Evolutionary conservation across 2,113 vertebrate species (phyloP), one percentile per base, ranked within the genome.

Genomic region (Protobothrops flavoviridis): DNA sequence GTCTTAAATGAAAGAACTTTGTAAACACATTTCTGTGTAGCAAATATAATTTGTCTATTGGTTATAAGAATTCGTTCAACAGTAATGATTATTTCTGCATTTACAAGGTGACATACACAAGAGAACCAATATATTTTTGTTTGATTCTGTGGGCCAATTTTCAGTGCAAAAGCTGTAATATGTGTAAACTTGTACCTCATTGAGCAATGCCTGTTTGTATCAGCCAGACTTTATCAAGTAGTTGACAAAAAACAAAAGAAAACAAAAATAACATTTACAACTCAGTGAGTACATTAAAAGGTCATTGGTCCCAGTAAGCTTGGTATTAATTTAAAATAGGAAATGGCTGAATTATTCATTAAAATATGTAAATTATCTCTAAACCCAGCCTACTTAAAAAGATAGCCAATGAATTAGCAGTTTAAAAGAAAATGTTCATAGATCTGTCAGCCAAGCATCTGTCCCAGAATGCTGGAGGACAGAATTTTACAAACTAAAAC

Each of bases 31-130:
- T 45, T 90, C 92, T 88, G 89, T 85, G 88, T 92, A 85, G 50
- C 39, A 57, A 94, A 95, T 95, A 26, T 45, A 64, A 93, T 95
- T 97, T 96, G 90, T 81, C 94, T 90, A 74, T 88, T 64, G 94
- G 91, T 93, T 57, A 59, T 61, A 94, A 94, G 52, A 93, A 89
- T 88, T 92, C 93, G 87, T 88, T 23, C 33, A 45, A 59, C 43
- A 5, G 61, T 89, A 94, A 94, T 94, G 50, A 43, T 39, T 93
- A 3, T 94, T 95, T 97, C 94, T 92, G 26, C 95, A 92, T 95
- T 93, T 93, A 92, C 90, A 74, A 56, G 11, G 23, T 89, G 93
- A 85, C 89, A 87, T 7, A n/a, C 20, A 69, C 23, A 64, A 39
- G 11, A 90, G 89, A 64, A 64, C 7, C 59, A 50, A 45, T 1